Evolutionary conservation across 2,888 invertebrate genomes (phyloP).

Genomic region (Norana najaformis): DNA sequence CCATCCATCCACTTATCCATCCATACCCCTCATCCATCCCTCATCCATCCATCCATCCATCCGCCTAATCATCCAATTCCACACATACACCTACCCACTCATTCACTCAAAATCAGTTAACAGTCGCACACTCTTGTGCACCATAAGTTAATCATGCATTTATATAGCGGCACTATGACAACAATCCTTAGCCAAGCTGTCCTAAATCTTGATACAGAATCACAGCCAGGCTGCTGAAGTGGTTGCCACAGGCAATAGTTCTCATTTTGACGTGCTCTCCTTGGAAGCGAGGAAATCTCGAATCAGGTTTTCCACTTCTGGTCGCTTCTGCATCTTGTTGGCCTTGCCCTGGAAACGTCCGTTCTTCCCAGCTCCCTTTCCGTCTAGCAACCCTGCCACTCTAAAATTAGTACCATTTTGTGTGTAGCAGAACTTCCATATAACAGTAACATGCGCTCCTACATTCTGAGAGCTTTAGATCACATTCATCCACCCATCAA

Average conservation of each 20-base stretch:
- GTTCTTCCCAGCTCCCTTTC: constrained; percentile 77
- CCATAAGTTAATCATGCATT: neutral
- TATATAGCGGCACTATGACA: too few species aligned
- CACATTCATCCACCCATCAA: too few species aligned
- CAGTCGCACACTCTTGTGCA: neutral
- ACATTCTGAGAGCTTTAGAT: too few species aligned
- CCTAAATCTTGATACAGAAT: neutral
- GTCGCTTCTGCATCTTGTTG: constrained; percentile 70
- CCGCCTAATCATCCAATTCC: neutral
- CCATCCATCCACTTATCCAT: neutral
- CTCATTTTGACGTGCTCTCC: neutral
- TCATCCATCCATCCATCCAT: neutral
- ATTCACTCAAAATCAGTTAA: neutral
- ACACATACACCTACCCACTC: neutral
- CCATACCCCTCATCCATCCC: neutral
- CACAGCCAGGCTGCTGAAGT: neutral
- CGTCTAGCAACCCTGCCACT: constrained; percentile 72
- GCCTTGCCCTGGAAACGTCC: constrained; percentile 79
- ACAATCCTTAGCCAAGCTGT: neutral
- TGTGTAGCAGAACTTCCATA: too few species aligned
- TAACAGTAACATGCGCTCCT: too few species aligned
- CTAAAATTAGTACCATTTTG: too few species aligned
- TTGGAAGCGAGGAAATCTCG: constrained; percentile 21
- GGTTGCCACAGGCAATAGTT: neutral
- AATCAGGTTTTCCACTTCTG: constrained; percentile 67